Evolutionary conservation across 2,797 vertebrate genomes (phyloP).

Genomic region (Anguilla marmorata): DNA sequence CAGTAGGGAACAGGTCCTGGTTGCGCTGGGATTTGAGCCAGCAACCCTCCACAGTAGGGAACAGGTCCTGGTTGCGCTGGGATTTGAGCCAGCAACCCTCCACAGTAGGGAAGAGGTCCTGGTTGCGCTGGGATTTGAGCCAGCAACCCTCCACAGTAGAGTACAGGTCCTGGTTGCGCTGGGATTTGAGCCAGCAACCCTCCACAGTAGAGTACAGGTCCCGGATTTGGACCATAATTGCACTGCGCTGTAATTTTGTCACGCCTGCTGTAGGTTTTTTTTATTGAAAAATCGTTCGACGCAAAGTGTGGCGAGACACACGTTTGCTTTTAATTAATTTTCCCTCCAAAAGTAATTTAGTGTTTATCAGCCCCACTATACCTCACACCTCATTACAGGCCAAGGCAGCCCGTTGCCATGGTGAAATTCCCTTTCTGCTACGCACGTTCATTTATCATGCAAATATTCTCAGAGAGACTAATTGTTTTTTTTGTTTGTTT

Average conservation of each 20-base stretch:
- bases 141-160: too few species aligned
- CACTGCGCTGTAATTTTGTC: background rate
- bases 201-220: background rate
- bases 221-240: background rate
- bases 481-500: conserved; percentile 8
- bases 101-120: too few species aligned
- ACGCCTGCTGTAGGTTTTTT: background rate
- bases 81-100: too few species aligned
- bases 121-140: too few species aligned
- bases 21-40: too few species aligned
- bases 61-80: too few species aligned
- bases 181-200: background rate
- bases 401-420: background rate
- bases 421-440: background rate
- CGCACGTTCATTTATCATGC: background rate
- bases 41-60: too few species aligned
- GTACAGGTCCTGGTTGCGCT: too few species aligned
- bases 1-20: too few species aligned
- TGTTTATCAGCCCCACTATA: background rate
- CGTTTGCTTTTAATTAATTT: conserved; percentile 17
- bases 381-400: conserved; percentile 1
- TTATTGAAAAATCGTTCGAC: background rate
- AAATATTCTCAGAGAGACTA: conserved; percentile 7
- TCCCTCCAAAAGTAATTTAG: conserved; percentile 3
- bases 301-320: background rate